Conservation (phyloP, 1,140 invertebrate genomes). For the Pseudoatta argentina region DNA sequence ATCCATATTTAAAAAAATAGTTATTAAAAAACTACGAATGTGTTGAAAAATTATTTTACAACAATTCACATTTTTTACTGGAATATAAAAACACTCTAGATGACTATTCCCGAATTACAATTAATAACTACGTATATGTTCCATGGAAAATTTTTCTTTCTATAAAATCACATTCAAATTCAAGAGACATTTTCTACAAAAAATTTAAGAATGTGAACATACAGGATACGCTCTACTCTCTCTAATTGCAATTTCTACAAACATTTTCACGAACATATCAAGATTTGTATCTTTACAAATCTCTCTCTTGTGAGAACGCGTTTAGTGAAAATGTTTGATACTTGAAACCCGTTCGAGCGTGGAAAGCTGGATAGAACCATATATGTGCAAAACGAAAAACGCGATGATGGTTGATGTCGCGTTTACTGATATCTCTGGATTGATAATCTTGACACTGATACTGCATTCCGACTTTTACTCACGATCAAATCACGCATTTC, state of each 20-base stretch:
- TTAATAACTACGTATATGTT: neutral
- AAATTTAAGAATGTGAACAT: conserved; percentile 5
- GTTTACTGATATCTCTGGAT: neutral
- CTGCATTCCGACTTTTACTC: conserved; percentile 49
- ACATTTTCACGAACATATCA: neutral
- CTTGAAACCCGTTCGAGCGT: conserved; percentile 44
- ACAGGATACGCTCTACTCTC: neutral
- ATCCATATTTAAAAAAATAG: no score
- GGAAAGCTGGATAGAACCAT: conserved; percentile 44
- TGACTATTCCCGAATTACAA: neutral
- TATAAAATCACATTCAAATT: neutral
- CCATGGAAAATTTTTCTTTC: neutral
- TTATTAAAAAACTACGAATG: no score
- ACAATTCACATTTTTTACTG: no score
- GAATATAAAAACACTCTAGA: no score
- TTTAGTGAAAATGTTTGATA: conserved; percentile 53
- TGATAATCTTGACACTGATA: conserved; percentile 11
- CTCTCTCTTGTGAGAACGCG: conserved; percentile 37
- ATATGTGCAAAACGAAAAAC: conserved; percentile 51
- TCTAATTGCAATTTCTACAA: conserved; percentile 2
- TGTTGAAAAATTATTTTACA: no score
- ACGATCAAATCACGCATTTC: neutral
- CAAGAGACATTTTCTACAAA: neutral
- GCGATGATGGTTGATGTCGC: conserved; percentile 12
- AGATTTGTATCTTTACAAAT: conserved; percentile 41